Conservation (phyloP, 2,113 vertebrate genomes). For the Pseudopipra pipra region DNA sequence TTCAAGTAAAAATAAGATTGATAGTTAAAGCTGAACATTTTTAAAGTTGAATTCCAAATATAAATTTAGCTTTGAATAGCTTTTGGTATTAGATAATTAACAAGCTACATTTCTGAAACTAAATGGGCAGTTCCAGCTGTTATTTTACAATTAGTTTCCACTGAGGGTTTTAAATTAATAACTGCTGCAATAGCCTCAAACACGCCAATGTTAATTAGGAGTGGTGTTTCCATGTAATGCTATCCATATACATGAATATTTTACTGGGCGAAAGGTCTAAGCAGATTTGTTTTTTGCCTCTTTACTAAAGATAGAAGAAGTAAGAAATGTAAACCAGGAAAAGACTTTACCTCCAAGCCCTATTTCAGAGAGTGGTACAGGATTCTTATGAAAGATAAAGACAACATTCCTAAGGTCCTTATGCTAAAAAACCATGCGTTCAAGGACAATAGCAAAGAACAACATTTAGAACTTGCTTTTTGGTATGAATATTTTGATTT, state of each 20-base stretch:
- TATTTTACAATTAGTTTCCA: slow-evolving; percentile 62
- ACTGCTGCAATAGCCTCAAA: slow-evolving; percentile 48
- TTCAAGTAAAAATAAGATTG: background rate
- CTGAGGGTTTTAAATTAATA: slow-evolving; percentile 56
- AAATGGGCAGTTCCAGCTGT: slow-evolving; percentile 55
- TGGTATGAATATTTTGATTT: background rate
- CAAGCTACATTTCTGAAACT: slow-evolving; percentile 34
- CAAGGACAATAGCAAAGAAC: background rate
- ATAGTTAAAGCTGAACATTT: background rate
- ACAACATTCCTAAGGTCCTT: background rate
- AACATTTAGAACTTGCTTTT: background rate
- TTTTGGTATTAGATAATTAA: slow-evolving; percentile 54
- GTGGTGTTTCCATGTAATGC: slow-evolving; percentile 36
- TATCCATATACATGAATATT: slow-evolving; percentile 31
- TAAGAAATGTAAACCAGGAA: background rate
- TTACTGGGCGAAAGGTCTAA: slow-evolving; percentile 5
- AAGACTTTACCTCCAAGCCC: background rate
- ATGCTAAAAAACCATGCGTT: background rate
- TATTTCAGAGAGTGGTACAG: background rate
- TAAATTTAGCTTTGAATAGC: slow-evolving; percentile 39
- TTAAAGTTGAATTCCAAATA: background rate
- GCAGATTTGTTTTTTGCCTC: background rate
- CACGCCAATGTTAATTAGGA: slow-evolving; percentile 45
- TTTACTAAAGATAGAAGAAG: background rate
- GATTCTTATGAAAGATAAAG: background rate